Evolutionary conservation across 2,113 vertebrate genomes (phyloP).

Genomic region (Grantiella picta): DNA sequence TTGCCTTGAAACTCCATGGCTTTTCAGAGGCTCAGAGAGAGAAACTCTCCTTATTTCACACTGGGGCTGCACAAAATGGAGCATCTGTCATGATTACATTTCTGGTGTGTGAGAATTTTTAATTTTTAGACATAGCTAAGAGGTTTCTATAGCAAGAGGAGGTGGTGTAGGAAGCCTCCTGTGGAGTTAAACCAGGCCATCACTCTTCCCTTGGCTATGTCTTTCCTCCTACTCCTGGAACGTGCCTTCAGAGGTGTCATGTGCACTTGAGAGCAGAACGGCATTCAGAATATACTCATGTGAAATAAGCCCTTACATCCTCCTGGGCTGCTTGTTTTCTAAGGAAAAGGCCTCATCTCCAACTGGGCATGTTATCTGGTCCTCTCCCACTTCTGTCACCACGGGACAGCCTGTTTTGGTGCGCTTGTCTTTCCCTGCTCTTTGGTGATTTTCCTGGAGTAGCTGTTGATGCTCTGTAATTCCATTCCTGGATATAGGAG

Average conservation of each 20-base stretch:
- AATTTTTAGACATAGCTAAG: conserved; percentile 21
- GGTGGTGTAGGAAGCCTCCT: conserved; percentile 26
- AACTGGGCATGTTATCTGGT: neutral
- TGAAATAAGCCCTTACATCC: neutral
- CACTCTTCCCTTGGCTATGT: neutral
- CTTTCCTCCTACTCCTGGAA: neutral
- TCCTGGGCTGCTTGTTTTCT: neutral
- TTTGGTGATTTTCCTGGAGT: neutral
- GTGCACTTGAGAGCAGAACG: neutral
- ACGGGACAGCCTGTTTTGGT: fast-evolving
- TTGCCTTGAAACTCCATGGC: neutral
- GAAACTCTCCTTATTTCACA: conserved; percentile 52
- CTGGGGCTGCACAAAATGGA: conserved; percentile 45
- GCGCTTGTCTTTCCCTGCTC: neutral
- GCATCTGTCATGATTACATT: conserved; percentile 33
- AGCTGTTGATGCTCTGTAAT: neutral
- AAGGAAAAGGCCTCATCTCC: neutral
- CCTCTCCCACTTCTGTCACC: neutral
- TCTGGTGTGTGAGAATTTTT: conserved; percentile 8
- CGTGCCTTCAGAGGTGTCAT: neutral
- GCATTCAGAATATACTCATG: neutral
- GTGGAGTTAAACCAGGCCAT: conserved; percentile 30
- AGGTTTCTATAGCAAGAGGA: conserved; percentile 15
- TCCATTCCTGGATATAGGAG: neutral
- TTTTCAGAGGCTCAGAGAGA: neutral